phyloP scores from a whole-genome alignment of 1,140 invertebrate genomes.

The Pseudobourletiella spinata region DNA sequence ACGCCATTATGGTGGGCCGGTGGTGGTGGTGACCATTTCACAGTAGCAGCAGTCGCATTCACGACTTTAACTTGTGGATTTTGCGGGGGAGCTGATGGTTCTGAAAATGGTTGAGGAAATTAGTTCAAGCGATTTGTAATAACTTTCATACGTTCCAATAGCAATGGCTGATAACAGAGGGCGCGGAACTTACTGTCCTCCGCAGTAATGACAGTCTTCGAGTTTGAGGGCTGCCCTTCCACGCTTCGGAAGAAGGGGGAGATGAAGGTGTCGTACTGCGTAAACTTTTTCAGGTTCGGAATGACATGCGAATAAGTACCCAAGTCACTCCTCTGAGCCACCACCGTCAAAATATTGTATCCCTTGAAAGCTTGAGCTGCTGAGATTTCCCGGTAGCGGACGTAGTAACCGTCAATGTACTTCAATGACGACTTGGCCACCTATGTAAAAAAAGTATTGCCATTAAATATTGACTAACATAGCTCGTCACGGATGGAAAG shows the following conservation, averaged over 20 bases:
- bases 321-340: conserved; percentile 37
- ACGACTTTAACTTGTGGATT: conserved; percentile 73
- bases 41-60: conserved; percentile 64
- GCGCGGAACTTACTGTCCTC: conserved; percentile 54
- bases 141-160: no score
- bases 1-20: conserved; percentile 69
- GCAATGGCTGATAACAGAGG: no score
- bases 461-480: no score
- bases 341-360: conserved; percentile 34
- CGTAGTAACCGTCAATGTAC: conserved; percentile 76
- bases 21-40: conserved; percentile 71
- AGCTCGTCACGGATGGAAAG: no score
- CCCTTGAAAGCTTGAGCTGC: conserved; percentile 36
- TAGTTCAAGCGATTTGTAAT: conserved; percentile 26
- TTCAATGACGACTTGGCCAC: conserved; percentile 31
- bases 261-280: conserved; percentile 78
- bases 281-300: conserved; percentile 66
- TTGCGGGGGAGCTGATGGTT: conserved; percentile 68
- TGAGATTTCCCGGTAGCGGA: conserved; percentile 75
- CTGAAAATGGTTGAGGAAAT: conserved; percentile 41
- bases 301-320: conserved; percentile 51
- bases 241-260: conserved; percentile 62
- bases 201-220: conserved; percentile 55
- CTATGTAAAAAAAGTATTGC: conserved; percentile 24
- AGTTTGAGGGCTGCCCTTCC: conserved; percentile 71